Percentiles rank a stretch among this genome's conserved stretches.
phyloP scores from a whole-genome alignment of 2,888 invertebrate genomes.

The Scotopteryx bipunctaria region DNA sequence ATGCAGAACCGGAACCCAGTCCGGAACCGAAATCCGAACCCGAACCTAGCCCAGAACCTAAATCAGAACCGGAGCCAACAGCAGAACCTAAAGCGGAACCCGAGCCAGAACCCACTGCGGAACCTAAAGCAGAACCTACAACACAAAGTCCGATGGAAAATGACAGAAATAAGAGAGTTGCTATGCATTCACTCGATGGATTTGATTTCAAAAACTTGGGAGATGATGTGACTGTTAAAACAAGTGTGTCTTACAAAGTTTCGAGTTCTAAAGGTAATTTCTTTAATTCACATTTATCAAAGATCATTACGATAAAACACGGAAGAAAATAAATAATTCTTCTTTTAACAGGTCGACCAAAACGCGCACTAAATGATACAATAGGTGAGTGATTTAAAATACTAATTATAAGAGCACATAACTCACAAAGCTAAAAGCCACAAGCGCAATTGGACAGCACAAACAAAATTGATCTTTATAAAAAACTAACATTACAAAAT shows the following conservation, averaged over 20 bases:
- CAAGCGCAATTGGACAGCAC: constrained; percentile 36
- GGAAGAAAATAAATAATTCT: not conserved
- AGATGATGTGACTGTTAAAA: constrained; percentile 88
- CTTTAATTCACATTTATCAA: too few species aligned
- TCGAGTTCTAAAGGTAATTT: constrained; percentile 81
- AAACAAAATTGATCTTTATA: constrained; percentile 34
- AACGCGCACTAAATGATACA: constrained; percentile 48
- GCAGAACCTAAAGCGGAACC: constrained; percentile 52
- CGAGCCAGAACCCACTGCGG: constrained; percentile 59
- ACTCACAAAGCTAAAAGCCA: constrained; percentile 44
- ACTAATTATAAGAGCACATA: constrained; percentile 33
- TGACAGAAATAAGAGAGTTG: constrained; percentile 82
- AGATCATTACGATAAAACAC: too few species aligned
- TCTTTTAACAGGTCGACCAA: constrained; percentile 52
- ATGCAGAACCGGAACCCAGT: constrained; percentile 44
- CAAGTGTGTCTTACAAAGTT: constrained; percentile 91
- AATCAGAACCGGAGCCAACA: constrained; percentile 45
- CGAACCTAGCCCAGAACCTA: constrained; percentile 60
- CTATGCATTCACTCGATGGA: constrained; percentile 74
- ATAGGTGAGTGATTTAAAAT: constrained; percentile 49
- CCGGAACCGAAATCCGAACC: constrained; percentile 59
- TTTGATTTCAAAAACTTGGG: constrained; percentile 76
- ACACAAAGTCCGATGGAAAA: constrained; percentile 53
- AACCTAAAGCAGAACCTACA: constrained; percentile 48
- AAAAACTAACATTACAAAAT: constrained; percentile 46